phyloP scores from a whole-genome alignment of 1,140 invertebrate species.

The Apis dorsata region DNA sequence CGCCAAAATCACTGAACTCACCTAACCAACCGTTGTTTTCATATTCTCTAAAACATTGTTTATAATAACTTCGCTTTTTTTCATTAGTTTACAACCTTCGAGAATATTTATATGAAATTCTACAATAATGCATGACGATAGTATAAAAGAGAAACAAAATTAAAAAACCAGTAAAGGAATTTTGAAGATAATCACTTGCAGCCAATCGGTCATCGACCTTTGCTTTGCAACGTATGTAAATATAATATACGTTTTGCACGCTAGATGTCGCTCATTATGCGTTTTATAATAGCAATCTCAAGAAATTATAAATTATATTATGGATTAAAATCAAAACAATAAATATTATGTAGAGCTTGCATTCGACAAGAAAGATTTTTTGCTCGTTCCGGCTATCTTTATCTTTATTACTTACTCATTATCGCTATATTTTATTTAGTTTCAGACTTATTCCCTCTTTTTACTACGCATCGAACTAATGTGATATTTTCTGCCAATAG shows the following conservation, averaged over 20 bases:
- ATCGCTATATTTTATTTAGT: no score
- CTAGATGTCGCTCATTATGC: neutral
- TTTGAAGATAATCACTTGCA: no score
- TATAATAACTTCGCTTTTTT: neutral
- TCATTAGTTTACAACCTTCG: neutral
- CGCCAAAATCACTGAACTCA: slow-evolving; percentile 11
- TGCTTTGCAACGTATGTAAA: no score
- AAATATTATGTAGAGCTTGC: no score
- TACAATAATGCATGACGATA: neutral
- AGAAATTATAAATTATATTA: neutral
- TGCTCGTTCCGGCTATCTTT: no score
- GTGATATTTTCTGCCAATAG: no score
- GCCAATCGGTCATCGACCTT: no score
- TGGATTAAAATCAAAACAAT: no score
- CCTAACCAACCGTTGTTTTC: neutral
- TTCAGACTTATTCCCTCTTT: no score
- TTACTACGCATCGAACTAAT: no score
- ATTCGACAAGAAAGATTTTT: no score
- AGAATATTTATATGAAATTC: neutral
- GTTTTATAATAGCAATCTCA: neutral
- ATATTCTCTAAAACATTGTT: neutral
- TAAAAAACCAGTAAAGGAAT: neutral
- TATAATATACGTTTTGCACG: neutral
- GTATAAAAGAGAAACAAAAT: neutral
- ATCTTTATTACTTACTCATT: no score